Evolutionary conservation across 2,888 invertebrate genomes (phyloP), one percentile per base, ranked within the genome.

Genomic region (Gymnocheta viridis): DNA sequence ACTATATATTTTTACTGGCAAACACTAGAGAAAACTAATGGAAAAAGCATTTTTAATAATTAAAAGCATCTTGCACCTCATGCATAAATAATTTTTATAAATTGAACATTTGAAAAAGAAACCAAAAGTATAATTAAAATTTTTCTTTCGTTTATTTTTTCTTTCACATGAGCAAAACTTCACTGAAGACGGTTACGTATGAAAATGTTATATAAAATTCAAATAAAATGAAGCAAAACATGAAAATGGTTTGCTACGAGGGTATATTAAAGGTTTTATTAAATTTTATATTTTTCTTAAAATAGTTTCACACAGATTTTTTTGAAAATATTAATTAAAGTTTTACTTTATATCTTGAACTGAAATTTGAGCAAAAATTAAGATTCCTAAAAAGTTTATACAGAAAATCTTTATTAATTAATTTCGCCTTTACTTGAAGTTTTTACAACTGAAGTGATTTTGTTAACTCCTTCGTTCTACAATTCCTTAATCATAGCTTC

Each of bases 101-200:
- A 85, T 85, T 85, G 83, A 85, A 82, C 82, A 85, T 85, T 84
- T 82, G 66, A 51, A 82, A 84, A 79, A 80, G 80, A 84, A 84
- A 69, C 81, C 82, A 77, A 85, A 84, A 83, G 70, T 72, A 76
- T 83, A 83, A 83, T 83, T 80, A 83, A 83, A 83, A 76, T 32
- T 60, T 41, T 72, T 56, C 54, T n/a, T 60, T 62, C 1, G 0
- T n/a, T 24, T 67, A 35, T 22, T 58, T 77, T 22, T 29, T 9
- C 29, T 49, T 64, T 19, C 51, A 38, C 27, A 49, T 27, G 47
- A 22, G 29, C 38, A 54, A 19, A 64, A 62, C 41, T 44, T 14
- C 14, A 64, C 4, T 9, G 29, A 27, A 19, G 35, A 51, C 2
- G 9, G n/a, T 2, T 54, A 32, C 17, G 44, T 56, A 76, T 54